phyloP scores from a whole-genome alignment of 1,140 invertebrate species.

The Augochlora pura region DNA sequence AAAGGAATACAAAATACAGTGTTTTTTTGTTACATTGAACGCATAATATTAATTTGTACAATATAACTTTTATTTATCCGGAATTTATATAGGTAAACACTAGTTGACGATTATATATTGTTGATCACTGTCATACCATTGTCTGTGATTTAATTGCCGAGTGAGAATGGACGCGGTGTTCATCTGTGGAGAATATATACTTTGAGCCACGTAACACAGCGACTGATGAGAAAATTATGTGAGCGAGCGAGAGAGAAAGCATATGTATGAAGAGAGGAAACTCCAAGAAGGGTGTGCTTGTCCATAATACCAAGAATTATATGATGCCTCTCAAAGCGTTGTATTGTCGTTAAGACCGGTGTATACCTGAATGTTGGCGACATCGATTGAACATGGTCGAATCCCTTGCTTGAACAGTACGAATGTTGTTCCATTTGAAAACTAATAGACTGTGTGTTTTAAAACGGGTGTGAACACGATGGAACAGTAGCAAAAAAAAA shows the following conservation, averaged over 20 bases:
- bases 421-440: not conserved
- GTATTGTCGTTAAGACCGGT: not conserved
- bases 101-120: conserved; percentile 59
- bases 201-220: conserved; percentile 35
- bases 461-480: not conserved
- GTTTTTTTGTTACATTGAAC: conserved; percentile 56
- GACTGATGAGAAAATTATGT: conserved; percentile 29
- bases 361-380: not conserved
- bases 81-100: conserved; percentile 59
- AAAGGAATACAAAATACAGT: conserved; percentile 53
- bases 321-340: not conserved
- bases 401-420: not conserved
- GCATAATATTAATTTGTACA: conserved; percentile 66
- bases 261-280: not conserved
- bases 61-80: conserved; percentile 67
- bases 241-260: not conserved
- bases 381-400: not conserved
- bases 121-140: conserved; percentile 66
- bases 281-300: conserved; percentile 9
- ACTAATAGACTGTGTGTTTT: not conserved
- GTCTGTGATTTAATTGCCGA: conserved; percentile 73
- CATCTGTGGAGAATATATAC: conserved; percentile 24
- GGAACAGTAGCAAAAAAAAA: not conserved
- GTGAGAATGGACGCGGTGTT: conserved; percentile 37
- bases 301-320: conserved; percentile 14